Evolutionary conservation across 2,113 vertebrate genomes (phyloP), one percentile per base, ranked within the genome.

Genomic region (Toxotes jaculatrix): DNA sequence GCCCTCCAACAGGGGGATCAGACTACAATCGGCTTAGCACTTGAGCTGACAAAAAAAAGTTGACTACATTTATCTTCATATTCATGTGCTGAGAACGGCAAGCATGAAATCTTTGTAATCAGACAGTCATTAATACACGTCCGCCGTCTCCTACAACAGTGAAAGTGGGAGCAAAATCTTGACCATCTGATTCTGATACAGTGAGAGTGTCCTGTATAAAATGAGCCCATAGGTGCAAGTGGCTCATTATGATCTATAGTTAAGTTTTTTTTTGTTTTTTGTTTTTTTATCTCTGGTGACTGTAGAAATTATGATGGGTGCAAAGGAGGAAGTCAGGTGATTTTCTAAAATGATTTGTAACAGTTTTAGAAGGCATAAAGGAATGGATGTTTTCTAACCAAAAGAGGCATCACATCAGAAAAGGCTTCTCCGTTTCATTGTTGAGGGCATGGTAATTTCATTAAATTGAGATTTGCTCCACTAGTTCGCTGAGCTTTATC

Each of bases 1-100:
- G 14, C 40, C 38, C 62, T 75, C 57, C 69, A 62, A 82, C 65
- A 67, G 55, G 27, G 49, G 31, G 70, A 70, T 83, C 73, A 61
- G 73, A 70, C 23, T 7, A 27, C 17, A 79, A 79, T 47, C 62
- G 55, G 40, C n/a, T 76, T 21, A 42, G 27, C 19, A 12, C 2
- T 60, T 36, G 8, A 78, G 42, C 17, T 27, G 65, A 70, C 69
- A 72, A 74, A 55, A 43, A 27, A 55, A 53, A 53, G 23, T 74
- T 64, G n/a, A 56, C 45, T 31, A 1, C 36, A 45, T 62, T 70
- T 19, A 21, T 31, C 8, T 2, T 60, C 27, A 65, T 64, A 19
- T 68, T 81, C 17, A 56, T 70, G 61, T 10, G 45, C 61, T 21
- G 32, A 63, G 38, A 57, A 53, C 62, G 27, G 23, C 4, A 42